Evolutionary conservation across 2,113 vertebrate genomes (phyloP).

Genomic region (Eubucco bourcierii): DNA sequence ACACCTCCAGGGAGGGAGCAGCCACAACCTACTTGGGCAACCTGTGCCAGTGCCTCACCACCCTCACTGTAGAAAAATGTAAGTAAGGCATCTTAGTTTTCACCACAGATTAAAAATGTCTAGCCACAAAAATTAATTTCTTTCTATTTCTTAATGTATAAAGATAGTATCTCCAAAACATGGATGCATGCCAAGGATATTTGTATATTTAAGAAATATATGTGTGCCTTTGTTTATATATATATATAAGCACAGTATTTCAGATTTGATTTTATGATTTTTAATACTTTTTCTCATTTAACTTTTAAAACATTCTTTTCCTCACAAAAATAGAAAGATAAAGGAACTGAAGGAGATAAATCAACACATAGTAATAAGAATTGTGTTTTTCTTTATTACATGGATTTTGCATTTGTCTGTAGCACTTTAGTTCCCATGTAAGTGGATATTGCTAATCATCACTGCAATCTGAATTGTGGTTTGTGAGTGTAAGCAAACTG

Average conservation of each 20-base stretch:
- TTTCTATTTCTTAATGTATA: background rate
- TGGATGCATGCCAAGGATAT: background rate
- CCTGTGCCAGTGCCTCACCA: no score
- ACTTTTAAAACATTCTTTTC: background rate
- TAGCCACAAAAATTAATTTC: background rate
- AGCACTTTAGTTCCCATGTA: background rate
- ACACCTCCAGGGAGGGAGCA: no score
- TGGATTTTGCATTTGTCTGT: background rate
- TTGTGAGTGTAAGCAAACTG: background rate
- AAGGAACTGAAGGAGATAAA: background rate
- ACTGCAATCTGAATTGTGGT: conserved; percentile 13
- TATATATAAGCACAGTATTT: background rate
- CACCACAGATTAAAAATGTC: background rate
- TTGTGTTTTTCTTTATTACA: background rate
- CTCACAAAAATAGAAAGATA: background rate
- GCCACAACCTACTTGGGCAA: no score
- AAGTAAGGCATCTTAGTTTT: background rate
- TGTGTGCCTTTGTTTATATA: background rate
- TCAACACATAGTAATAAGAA: background rate
- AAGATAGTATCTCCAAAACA: background rate
- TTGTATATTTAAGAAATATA: background rate
- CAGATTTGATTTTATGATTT: background rate
- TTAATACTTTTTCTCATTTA: background rate
- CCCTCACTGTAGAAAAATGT: background rate
- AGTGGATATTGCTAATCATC: background rate